Evolutionary conservation across 2,888 invertebrate genomes (phyloP), one percentile per base, ranked within the genome.

Genomic region (Stegophylla sp.): DNA sequence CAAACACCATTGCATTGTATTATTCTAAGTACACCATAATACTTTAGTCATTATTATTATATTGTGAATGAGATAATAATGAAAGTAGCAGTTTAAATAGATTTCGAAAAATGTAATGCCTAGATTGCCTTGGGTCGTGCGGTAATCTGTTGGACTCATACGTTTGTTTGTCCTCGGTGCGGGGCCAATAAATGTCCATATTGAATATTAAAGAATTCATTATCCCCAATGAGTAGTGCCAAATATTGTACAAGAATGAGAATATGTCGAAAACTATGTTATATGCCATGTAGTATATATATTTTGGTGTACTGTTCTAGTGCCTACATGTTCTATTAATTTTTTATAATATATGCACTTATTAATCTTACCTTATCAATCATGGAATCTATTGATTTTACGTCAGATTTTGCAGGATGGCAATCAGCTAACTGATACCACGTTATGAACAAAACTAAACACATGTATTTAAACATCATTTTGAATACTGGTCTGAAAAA

Each of bases 401-500:
- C 26, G n/a, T 63, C 61, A 3, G 69, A 41, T 15, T n/a, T n/a
- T 0, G 79, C 79, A 0, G 79, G 79, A 63, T 79, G 71, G 41
- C 79, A 61, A n/a, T 79, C 79, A 34, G 79, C 79, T 17, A 71
- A 61, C 23, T 79, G 79, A 71, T 71, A 79, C 79, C 79, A 79
- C 43, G 79, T 51, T 28, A 79, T 41, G 71, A 79, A 79, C 61
- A 79, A 48, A 20, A 71, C 69, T 61, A 79, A 71, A 71, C 79
- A 79, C 69, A 63, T 41, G 69, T 79, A 79, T 69, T 79, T 79
- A 51, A 79, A 71, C 67, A 59, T 77, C 79, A 69, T 79, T 79
- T 79, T 71, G 69, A 79, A 79, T 63, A 71, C 48, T 41, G 71
- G 77, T 79, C 69, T 79, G 59, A 48, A 69, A 71, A 59, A 48